Conservation (phyloP, 2,888 invertebrate genomes). For the Aphodius sticticus region DNA sequence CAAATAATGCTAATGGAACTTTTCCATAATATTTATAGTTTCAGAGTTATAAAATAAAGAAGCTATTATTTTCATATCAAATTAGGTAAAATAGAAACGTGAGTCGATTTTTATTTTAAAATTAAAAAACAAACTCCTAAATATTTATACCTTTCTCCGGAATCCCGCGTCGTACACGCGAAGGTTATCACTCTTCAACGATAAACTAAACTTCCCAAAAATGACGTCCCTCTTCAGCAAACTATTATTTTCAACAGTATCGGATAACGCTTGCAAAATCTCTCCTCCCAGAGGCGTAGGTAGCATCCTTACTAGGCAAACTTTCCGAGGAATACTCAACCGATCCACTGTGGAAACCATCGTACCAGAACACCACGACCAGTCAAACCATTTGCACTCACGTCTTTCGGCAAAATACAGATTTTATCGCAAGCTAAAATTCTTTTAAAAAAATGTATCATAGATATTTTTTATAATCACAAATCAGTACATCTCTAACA, state of each 20-base stretch:
- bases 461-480: no score
- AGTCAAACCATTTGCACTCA: slow-evolving; percentile 58
- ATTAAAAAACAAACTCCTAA: neutral
- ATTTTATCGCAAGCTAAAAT: slow-evolving; percentile 68
- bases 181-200: slow-evolving; percentile 76
- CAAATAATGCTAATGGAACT: no score
- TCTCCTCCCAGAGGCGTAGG: slow-evolving; percentile 77
- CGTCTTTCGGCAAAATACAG: slow-evolving; percentile 61
- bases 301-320: slow-evolving; percentile 49
- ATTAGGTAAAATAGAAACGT: no score
- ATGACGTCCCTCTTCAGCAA: slow-evolving; percentile 86
- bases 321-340: slow-evolving; percentile 74
- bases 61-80: no score
- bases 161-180: slow-evolving; percentile 58
- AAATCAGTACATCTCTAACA: slow-evolving; percentile 77
- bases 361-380: slow-evolving; percentile 81
- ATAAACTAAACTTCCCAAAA: slow-evolving; percentile 89
- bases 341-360: slow-evolving; percentile 95
- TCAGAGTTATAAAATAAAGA: no score
- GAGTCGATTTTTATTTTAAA: no score
- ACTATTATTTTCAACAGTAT: slow-evolving; percentile 87
- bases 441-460: neutral
- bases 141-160: slow-evolving; percentile 49
- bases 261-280: slow-evolving; percentile 82
- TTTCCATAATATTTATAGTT: no score